Conservation (phyloP, 2,888 invertebrate species). For the Parapristionchus giblindavisi region DNA sequence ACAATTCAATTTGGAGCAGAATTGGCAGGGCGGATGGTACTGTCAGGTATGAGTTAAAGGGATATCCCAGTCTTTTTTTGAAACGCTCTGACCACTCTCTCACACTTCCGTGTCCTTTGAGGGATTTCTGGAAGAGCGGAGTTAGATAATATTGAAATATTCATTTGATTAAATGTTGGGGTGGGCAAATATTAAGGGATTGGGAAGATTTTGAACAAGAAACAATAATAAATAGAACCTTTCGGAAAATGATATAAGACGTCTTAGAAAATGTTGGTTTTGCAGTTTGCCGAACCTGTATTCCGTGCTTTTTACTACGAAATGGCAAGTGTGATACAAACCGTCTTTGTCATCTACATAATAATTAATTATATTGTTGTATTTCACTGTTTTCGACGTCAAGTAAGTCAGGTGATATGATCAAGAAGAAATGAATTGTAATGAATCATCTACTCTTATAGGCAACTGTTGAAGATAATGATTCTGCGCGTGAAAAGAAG, state of each 20-base stretch:
- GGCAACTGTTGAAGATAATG: not conserved
- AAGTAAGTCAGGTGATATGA: constrained; percentile 16
- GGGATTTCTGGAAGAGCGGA: no score
- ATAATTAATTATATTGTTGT: constrained; percentile 20
- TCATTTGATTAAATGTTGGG: no score
- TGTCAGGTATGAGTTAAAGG: constrained; percentile 1
- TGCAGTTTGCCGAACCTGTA: constrained; percentile 13
- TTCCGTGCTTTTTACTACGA: constrained; percentile 10
- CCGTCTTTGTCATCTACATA: constrained; percentile 10
- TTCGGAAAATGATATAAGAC: no score
- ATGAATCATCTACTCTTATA: not conserved
- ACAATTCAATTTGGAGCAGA: not conserved
- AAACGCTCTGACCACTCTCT: no score
- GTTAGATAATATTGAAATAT: no score
- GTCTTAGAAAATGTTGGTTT: no score
- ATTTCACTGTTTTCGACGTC: constrained; percentile 10
- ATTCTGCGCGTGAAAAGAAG: not conserved
- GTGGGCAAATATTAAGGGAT: no score
- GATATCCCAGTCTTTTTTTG: no score
- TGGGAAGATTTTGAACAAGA: no score
- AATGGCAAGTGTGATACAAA: not conserved
- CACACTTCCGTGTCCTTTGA: no score
- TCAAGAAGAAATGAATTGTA: not conserved
- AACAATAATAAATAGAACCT: no score
- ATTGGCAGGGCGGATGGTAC: constrained; percentile 18